Base-by-base conservation (phyloP, 2,113 vertebrate genomes). In the Eudyptes chrysolophus region DNA sequence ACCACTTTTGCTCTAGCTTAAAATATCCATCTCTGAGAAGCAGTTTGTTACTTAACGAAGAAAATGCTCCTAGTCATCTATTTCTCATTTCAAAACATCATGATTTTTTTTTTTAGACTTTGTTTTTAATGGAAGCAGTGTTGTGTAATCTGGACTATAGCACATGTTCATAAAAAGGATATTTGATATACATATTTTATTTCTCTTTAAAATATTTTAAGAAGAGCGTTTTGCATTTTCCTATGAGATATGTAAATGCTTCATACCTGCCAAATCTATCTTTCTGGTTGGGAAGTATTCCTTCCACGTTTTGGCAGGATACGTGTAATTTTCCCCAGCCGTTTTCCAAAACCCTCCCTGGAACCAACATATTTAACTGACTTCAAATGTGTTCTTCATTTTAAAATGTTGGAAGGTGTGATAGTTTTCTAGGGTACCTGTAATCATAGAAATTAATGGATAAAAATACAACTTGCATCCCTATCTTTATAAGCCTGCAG, bases 11-110 rank as follows among this genome's bases (percentile, higher is more conserved):
- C 79, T 85, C 55, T 69, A 20, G 76, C 87, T 91, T 83, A 89
- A 96, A 95, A 94, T 92, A 89, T 14, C 75, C 11, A 38, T 84
- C 75, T 93, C 91, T 88, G 79, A 93, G 94, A 90, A 90, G 51
- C 54, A 54, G 52, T 94, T 96, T 83, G 49, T 89, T 96, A 64
- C 60, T 80, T 96, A 70, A 89, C 17, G 66, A 72, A 89, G 62
- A 89, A 93, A 92, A 94, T 8, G 36, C 62, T 90, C n/a, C 38
- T 61, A 57, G 24, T 71, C 52, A 66, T 87, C 81, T 91, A 18
- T 85, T 94, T 95, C 54, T 72, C 22, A 46, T 85, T 95, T 96
- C 34, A 72, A 64, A 95, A 44, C 48, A 17, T 21, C 51, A 7
- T 58, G 42, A 52, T 57, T 36, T 57, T 29, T 20, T 62, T 32